Percentiles rank a stretch among this genome's conserved stretches.
These are phyloP conservation scores for Speoplatyrhinus poulsoni DNA, from an alignment of 2,113 vertebrate genomes.

Conservation along the genomic window DNA sequence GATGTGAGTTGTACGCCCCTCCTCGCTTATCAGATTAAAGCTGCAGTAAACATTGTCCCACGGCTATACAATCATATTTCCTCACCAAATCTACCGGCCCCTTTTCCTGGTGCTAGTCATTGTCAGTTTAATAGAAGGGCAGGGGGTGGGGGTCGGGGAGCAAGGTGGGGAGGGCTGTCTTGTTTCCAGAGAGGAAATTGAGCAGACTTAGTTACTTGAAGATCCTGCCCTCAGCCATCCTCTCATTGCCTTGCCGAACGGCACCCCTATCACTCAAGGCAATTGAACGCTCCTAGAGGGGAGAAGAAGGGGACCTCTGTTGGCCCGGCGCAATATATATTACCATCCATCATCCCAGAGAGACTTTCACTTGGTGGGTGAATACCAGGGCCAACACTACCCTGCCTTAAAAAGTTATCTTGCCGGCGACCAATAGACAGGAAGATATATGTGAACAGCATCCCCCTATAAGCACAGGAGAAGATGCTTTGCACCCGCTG, in stretches of 20 bases:
- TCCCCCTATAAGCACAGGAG: slow-evolving; percentile 46
- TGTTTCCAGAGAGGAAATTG: slow-evolving; percentile 55
- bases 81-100: neutral
- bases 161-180: neutral
- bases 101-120: slow-evolving; percentile 3
- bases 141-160: slow-evolving; percentile 8
- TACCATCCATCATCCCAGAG: slow-evolving; percentile 67
- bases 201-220: slow-evolving; percentile 57
- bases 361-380: slow-evolving; percentile 27
- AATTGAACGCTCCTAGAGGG: slow-evolving; percentile 61
- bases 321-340: slow-evolving; percentile 74
- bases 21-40: slow-evolving; percentile 37
- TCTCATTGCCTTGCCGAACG: slow-evolving; percentile 58
- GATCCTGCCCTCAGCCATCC: slow-evolving; percentile 61
- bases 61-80: slow-evolving; percentile 7
- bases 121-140: slow-evolving; percentile 33
- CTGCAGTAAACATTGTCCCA: slow-evolving; percentile 12
- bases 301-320: slow-evolving; percentile 63
- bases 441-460: slow-evolving; percentile 60
- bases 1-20: slow-evolving; percentile 24
- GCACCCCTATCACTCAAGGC: slow-evolving; percentile 70
- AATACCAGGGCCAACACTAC: neutral
- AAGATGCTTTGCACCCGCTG: slow-evolving; percentile 48
- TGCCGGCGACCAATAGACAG: slow-evolving; percentile 58
- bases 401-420: slow-evolving; percentile 65